Conservation (phyloP, 2,888 invertebrate genomes). For the Drosophila ustulata region DNA sequence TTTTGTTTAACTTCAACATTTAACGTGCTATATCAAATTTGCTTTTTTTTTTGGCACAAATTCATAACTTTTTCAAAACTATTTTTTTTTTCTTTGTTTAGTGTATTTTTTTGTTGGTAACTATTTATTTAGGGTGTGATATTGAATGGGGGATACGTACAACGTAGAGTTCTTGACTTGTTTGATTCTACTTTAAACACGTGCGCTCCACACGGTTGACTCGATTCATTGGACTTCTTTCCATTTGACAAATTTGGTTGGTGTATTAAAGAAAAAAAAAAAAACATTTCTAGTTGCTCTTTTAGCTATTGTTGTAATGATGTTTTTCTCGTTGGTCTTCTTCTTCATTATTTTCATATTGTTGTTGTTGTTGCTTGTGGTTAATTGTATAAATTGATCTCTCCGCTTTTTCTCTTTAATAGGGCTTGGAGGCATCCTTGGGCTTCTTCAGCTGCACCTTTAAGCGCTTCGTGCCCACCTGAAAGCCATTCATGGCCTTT, state of each 20-base stretch:
- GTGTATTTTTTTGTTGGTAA: no score
- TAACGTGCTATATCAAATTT: conserved; percentile 61
- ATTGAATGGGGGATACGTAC: no score
- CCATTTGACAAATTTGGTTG: no score
- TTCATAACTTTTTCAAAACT: conserved; percentile 67
- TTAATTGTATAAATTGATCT: conserved; percentile 11
- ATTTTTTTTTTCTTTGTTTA: no score
- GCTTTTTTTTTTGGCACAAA: conserved; percentile 66
- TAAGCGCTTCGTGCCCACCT: conserved; percentile 98
- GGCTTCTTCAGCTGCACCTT: conserved; percentile 99
- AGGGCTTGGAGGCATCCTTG: conserved; percentile 96
- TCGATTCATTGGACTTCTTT: no score
- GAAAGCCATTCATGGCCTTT: conserved; percentile 98
- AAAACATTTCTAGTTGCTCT: conserved; percentile 53
- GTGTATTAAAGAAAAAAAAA: no score
- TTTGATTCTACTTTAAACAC: no score
- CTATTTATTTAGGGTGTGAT: no score
- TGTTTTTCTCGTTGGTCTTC: conserved; percentile 10
- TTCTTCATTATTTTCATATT: conserved; percentile 16
- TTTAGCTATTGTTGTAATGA: conserved; percentile 47
- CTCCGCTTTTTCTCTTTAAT: conserved; percentile 86
- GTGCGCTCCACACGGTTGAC: no score
- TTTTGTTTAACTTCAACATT: conserved; percentile 62
- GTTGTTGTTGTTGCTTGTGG: conserved; percentile 24
- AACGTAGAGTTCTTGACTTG: no score